Evolutionary conservation across 1,140 invertebrate genomes (phyloP).

Genomic region (Lepidurus arcticus): DNA sequence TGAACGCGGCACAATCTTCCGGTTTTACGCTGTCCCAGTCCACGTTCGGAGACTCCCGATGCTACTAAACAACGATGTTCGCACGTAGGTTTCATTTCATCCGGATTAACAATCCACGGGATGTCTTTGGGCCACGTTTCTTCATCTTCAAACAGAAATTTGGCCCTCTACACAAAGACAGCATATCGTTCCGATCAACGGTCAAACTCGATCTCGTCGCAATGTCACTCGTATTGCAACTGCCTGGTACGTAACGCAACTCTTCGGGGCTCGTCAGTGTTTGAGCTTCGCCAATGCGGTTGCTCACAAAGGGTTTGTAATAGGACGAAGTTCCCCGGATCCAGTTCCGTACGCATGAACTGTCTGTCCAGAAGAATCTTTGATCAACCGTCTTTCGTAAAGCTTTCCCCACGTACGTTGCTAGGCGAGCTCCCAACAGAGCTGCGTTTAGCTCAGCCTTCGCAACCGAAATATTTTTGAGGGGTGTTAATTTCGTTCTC

Average conservation of each 20-base stretch:
- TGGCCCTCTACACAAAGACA: too few species aligned
- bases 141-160: too few species aligned
- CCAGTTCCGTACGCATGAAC: neutral
- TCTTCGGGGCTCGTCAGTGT: conserved; percentile 20
- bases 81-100: neutral
- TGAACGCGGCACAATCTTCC: neutral
- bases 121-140: neutral
- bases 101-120: too few species aligned
- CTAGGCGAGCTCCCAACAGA: conserved; percentile 42
- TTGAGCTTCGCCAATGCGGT: conserved; percentile 28
- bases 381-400: conserved; percentile 1
- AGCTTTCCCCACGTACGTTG: conserved; percentile 23
- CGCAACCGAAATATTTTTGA: conserved; percentile 46
- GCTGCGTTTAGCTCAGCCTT: conserved; percentile 48
- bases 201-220: neutral
- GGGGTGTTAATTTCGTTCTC: conserved; percentile 45
- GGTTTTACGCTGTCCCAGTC: neutral
- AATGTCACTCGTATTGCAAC: neutral
- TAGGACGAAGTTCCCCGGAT: neutral
- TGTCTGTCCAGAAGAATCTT: conserved; percentile 37
- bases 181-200: too few species aligned
- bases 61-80: neutral
- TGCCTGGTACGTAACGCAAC: conserved; percentile 26
- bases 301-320: conserved; percentile 20
- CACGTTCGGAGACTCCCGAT: neutral